Base-by-base conservation (phyloP, 2,888 invertebrate genomes). In the Scaptomyza tumidula region DNA sequence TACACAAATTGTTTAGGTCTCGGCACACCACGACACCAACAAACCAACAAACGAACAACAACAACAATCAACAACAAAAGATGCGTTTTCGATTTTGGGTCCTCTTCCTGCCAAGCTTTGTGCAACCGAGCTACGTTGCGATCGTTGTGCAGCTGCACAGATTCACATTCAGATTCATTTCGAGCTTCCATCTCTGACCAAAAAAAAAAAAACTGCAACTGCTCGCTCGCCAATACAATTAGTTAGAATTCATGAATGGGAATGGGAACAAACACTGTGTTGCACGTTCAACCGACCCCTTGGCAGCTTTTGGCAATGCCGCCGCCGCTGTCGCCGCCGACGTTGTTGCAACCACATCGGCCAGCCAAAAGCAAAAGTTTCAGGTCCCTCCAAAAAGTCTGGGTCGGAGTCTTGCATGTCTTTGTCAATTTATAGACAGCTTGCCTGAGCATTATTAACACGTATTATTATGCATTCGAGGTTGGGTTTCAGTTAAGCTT, bases 241-340 rank as follows among this genome's bases (percentile, higher is more conserved):
- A 90, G 90, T 90, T 90, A 89, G 90, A 90, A 90, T 89, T 86
- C 88, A 90, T 88, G 88, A 90, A 87, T 87, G 89, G 43, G 59
- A 64, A 56, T 59, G 65, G 75, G 45, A 73, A 67, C 61, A 41
- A 13, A 35, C 39, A 14, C 33, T 19, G 48, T 70, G 49, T 33
- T 50, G 33, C 55, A 62, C 57, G 43, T 53, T 57, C 56, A 58
- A 19, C 14, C 60, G 75, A 77, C 85, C 87, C 87, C 71, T 66
- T 66, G 74, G 64, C 63, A 68, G 69, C 82, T 86, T 84, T 84
- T 82, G 71, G 88, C 78, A 68, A 68, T 67, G 78, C 78, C 78
- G 81, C 64, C 69, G 58, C 19, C 46, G 59, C n/a, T 11, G 10
- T 14, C 50, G 31, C 27, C 3, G 59, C 13, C 14, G 11, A 27